These are phyloP conservation scores for Marmota monax DNA, from an alignment of 2,113 vertebrate species.

Conservation along the genomic window DNA sequence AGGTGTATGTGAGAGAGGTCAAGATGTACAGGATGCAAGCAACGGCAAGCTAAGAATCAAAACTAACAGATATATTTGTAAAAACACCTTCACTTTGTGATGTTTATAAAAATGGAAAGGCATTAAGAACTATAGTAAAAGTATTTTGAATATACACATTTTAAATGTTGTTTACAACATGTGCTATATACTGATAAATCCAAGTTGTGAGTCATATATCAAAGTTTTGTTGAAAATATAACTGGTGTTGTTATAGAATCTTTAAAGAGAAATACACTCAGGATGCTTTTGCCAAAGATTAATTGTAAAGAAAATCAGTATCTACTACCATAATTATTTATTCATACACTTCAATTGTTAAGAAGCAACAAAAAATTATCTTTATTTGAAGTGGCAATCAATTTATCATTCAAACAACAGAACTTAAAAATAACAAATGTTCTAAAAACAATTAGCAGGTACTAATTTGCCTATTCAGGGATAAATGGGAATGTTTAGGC, in stretches of 20 bases:
- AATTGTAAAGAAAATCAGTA: conserved; percentile 10
- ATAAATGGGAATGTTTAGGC: not conserved
- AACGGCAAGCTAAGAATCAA: not conserved
- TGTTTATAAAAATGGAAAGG: not conserved
- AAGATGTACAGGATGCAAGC: not conserved
- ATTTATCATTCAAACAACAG: conserved; percentile 12
- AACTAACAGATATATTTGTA: not conserved
- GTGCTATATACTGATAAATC: not conserved
- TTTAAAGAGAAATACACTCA: conserved; percentile 17
- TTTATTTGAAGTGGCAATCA: not conserved
- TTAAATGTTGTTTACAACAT: not conserved
- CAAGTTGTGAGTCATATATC: conserved; percentile 21
- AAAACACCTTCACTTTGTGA: not conserved
- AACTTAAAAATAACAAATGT: not conserved
- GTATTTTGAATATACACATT: not conserved
- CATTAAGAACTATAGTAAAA: not conserved
- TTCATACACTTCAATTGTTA: not conserved
- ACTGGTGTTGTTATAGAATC: not conserved
- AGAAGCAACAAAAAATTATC: not conserved
- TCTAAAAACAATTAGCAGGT: not conserved
- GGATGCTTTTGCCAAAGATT: conserved; percentile 13
- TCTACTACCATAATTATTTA: conserved; percentile 2
- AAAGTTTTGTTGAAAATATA: conserved; percentile 7
- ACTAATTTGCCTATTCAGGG: not conserved
- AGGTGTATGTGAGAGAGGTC: not conserved